Evolutionary conservation across 92 coral and sea anemone genomes (phyloP), one percentile per base, ranked within the genome.

Genomic region (Plumapathes pennacea): DNA sequence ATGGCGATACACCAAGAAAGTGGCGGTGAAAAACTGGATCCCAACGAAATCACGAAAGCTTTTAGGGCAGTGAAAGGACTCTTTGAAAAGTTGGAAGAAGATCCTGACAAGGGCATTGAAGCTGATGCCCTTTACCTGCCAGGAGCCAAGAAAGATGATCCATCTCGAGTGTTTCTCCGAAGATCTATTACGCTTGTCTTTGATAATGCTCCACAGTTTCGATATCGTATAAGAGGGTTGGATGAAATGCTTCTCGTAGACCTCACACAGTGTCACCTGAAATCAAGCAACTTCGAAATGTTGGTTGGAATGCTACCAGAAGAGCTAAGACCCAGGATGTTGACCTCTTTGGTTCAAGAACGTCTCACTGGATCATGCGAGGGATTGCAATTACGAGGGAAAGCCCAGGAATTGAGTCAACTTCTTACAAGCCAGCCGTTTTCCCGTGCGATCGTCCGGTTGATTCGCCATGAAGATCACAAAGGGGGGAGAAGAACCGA

Each of bases 51-150:
- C 25, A 25, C 13, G 8, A 33, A 60, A 30, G 50, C 81, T 25
- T 43, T 68, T 5, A 18, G 43, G 4, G 83, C 91, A 25, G 74
- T 71, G 33, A 72, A 58, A 62, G 86, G 83, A 8, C 61, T 85
- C 39, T 79, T 78, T 41, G 74, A 67, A 39, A 20, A 23, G 24
- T 37, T 85, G 5, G 39, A 62, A n/a, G n/a, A n/a, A n/a, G n/a
- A n/a, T n/a, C n/a, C n/a, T n/a, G 26, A 19, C 2, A 5, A 26
- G 9, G 1, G 19, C 38, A 15, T 41, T 3, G 54, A 27, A 4
- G 3, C 31, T 26, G 3, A 56, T 3, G n/a, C 33, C 0, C 58
- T 74, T 3, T 64, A 32, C 43, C 67, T 74, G 1, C 81, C 81
- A 5, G 81, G 73, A 52, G 43, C 2, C 3, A 55, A 34, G 25